These are phyloP conservation scores for Bombyx huttoni DNA, from an alignment of 2,888 invertebrate species.

Conservation along the genomic window DNA sequence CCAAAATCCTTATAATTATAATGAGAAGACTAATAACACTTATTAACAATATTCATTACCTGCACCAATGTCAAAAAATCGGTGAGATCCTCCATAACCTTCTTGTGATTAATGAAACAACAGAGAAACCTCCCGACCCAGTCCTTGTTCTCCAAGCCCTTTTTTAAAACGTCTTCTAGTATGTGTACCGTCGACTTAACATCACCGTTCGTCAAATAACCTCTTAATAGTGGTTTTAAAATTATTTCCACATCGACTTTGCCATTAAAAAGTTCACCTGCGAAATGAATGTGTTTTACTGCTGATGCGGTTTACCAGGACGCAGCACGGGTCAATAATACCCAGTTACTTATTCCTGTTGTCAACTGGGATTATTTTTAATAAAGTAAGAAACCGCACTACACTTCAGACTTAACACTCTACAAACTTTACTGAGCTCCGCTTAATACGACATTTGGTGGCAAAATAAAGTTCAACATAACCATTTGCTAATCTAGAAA, in stretches of 20 bases:
- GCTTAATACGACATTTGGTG: too few species aligned
- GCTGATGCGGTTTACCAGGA: not conserved
- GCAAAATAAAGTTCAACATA: too few species aligned
- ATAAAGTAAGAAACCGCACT: too few species aligned
- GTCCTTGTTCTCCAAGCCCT: conserved; percentile 59
- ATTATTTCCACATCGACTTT: conserved; percentile 64
- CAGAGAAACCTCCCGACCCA: conserved; percentile 72
- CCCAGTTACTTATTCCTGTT: too few species aligned
- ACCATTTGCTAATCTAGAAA: too few species aligned
- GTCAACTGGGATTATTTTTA: too few species aligned
- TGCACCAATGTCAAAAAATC: conserved; percentile 50
- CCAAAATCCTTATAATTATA: too few species aligned
- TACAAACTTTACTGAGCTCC: too few species aligned
- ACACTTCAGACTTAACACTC: too few species aligned
- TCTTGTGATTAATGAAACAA: conserved; percentile 52
- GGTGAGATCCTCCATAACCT: conserved; percentile 40
- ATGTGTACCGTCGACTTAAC: conserved; percentile 53
- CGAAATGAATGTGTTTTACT: conserved; percentile 2
- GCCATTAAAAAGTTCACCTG: conserved; percentile 61
- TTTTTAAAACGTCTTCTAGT: conserved; percentile 54
- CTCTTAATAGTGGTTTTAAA: conserved; percentile 51
- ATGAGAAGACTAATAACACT: too few species aligned
- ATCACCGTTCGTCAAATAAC: conserved; percentile 60
- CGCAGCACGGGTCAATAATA: too few species aligned
- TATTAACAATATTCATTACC: conserved; percentile 26